Evolutionary conservation across 2,113 vertebrate genomes (phyloP).

Genomic region (Apeltes quadracus): DNA sequence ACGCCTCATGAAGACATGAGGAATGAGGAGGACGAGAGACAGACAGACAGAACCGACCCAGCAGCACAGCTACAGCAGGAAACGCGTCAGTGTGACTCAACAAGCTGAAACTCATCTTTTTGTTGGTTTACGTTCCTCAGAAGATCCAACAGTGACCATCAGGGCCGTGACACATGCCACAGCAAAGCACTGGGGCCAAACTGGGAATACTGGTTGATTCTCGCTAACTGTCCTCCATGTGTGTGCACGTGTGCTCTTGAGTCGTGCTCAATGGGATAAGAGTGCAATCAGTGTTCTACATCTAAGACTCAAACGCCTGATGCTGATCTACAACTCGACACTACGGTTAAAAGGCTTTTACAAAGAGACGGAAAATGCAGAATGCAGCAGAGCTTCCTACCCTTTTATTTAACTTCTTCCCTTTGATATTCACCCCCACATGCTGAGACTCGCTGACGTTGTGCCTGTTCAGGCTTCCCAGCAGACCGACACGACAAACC

Average conservation of each 20-base stretch:
- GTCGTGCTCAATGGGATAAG: conserved; percentile 75
- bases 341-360: conserved; percentile 50
- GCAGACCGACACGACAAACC: conserved; percentile 11
- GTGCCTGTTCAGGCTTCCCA: conserved; percentile 8
- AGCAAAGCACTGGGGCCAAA: conserved; percentile 35
- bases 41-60: conserved; percentile 73
- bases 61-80: conserved; percentile 67
- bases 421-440: conserved; percentile 27
- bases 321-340: conserved; percentile 52
- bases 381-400: conserved; percentile 23
- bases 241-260: conserved; percentile 70
- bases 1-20: background rate
- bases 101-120: conserved; percentile 37
- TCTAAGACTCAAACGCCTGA: conserved; percentile 53
- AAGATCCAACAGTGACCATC: conserved; percentile 30
- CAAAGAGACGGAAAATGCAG: conserved; percentile 38
- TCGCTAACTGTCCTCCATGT: too few species aligned
- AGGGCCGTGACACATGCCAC: conserved; percentile 64
- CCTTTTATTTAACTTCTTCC: background rate
- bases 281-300: conserved; percentile 65
- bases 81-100: conserved; percentile 60
- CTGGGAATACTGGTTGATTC: too few species aligned
- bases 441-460: conserved; percentile 21
- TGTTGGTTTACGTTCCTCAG: conserved; percentile 1
- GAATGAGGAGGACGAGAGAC: conserved; percentile 30